Evolutionary conservation across 2,797 vertebrate species (phyloP).

Genomic region (Sebastolobus alascanus): DNA sequence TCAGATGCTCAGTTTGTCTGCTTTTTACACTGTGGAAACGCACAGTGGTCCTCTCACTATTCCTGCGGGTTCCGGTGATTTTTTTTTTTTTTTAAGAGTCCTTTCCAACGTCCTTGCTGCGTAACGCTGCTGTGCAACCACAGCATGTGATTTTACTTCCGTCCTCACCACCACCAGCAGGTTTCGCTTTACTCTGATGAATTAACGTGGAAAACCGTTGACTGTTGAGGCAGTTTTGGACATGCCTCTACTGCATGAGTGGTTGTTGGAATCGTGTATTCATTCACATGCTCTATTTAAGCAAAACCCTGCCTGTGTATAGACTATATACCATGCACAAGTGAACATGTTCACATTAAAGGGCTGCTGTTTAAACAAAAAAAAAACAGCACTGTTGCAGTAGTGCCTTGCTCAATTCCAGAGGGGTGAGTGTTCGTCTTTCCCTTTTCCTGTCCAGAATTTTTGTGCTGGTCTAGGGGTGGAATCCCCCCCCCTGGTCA

Average conservation of each 20-base stretch:
- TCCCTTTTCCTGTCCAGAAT: neutral
- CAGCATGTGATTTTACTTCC: slow-evolving; percentile 76
- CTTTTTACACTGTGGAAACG: neutral
- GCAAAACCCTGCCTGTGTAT: too few species aligned
- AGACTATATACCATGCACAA: too few species aligned
- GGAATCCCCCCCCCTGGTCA: too few species aligned
- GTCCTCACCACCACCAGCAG: slow-evolving; percentile 24
- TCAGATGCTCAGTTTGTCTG: neutral
- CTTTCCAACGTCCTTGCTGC: slow-evolving; percentile 51
- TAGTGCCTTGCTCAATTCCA: neutral
- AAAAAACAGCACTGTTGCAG: neutral
- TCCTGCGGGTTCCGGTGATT: slow-evolving; percentile 1
- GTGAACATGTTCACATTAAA: too few species aligned
- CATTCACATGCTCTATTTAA: too few species aligned
- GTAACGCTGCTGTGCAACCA: slow-evolving; percentile 31
- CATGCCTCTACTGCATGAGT: too few species aligned
- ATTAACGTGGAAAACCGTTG: neutral
- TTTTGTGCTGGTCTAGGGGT: neutral
- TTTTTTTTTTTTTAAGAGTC: neutral
- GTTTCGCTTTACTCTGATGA: slow-evolving; percentile 59
- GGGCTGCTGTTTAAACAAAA: neutral
- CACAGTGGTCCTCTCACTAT: neutral
- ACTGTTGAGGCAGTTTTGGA: neutral
- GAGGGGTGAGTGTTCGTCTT: too few species aligned
- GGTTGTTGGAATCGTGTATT: too few species aligned